phyloP scores from a whole-genome alignment of 1,140 invertebrate genomes.

The Neelides sp. region DNA sequence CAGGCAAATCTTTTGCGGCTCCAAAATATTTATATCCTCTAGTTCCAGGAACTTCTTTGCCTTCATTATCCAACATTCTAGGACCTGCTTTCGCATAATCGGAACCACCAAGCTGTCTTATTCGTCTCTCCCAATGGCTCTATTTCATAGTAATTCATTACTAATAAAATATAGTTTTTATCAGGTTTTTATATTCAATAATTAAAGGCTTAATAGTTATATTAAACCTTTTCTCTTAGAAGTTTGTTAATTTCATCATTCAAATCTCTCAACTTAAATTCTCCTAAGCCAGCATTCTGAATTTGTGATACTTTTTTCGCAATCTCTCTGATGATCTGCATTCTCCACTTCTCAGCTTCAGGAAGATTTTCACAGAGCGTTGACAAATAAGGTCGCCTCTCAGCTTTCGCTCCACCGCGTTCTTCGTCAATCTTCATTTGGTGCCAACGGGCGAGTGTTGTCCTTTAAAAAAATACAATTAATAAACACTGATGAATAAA shows the following conservation, averaged over 20 bases:
- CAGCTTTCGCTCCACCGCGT: constrained; percentile 45
- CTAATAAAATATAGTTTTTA: not conserved
- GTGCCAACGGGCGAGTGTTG: constrained; percentile 85
- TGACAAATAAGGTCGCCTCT: constrained; percentile 79
- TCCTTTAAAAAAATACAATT: constrained; percentile 48
- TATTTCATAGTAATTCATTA: constrained; percentile 34
- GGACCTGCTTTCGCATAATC: constrained; percentile 87
- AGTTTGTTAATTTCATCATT: constrained; percentile 99
- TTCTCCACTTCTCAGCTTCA: constrained; percentile 86
- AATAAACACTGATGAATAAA: constrained; percentile 2
- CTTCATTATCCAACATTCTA: constrained; percentile 88
- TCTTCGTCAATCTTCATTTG: constrained; percentile 80
- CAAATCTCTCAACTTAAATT: constrained; percentile 92
- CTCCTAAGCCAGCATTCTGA: constrained; percentile 96
- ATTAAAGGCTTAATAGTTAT: not conserved
- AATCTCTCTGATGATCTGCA: constrained; percentile 92
- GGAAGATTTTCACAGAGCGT: constrained; percentile 80
- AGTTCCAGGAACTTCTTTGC: constrained; percentile 93
- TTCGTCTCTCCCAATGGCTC: constrained; percentile 94
- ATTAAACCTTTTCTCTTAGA: constrained; percentile 60
- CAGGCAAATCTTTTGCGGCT: constrained; percentile 93
- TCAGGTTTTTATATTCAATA: not conserved
- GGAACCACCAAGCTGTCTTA: constrained; percentile 84
- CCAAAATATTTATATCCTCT: constrained; percentile 99
- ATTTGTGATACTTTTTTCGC: constrained; percentile 98